Conservation (phyloP, 2,797 vertebrate species). For the Poecilia velifera region DNA sequence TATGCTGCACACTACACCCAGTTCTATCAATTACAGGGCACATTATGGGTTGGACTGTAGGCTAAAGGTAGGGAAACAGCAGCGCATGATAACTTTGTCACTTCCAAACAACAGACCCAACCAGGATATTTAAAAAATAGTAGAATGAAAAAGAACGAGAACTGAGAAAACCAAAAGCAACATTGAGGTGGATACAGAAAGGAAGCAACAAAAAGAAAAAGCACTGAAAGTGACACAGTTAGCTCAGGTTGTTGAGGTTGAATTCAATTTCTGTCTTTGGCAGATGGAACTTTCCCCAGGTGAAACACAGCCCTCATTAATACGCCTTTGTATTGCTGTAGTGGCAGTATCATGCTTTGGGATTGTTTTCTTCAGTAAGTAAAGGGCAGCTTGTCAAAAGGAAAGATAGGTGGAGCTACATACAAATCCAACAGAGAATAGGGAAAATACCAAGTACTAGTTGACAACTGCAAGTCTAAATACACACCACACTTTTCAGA, state of each 20-base stretch:
- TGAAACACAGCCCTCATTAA: neutral
- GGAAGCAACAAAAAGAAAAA: neutral
- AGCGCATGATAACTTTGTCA: constrained; percentile 34
- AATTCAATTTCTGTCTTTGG: neutral
- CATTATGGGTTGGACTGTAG: constrained; percentile 48
- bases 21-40: constrained; percentile 62
- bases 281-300: neutral
- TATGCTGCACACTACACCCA: constrained; percentile 30
- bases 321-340: neutral
- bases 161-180: constrained; percentile 3
- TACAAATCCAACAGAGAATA: neutral
- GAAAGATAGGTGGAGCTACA: neutral
- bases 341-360: neutral
- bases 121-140: neutral
- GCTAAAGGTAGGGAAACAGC: constrained; percentile 34
- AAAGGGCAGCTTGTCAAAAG: neutral
- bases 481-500: neutral
- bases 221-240: neutral
- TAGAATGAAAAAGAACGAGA: neutral
- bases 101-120: constrained; percentile 2
- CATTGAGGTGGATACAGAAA: neutral
- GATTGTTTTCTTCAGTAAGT: neutral
- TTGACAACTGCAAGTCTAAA: neutral
- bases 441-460: neutral
- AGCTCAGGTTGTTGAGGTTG: neutral